Conservation (phyloP, 2,797 vertebrate species). For the Gymnocypris eckloni region DNA sequence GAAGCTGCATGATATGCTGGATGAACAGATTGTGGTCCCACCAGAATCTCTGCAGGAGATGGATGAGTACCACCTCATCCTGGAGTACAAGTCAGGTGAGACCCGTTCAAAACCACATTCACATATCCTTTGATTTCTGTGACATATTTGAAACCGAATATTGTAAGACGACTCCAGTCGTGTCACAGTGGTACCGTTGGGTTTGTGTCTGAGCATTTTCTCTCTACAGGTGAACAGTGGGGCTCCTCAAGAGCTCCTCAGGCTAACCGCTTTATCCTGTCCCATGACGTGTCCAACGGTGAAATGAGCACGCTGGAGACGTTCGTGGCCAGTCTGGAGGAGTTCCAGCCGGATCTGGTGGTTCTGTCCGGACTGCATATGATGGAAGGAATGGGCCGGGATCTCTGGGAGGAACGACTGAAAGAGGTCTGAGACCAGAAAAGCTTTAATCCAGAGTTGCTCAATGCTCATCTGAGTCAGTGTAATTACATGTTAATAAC, state of each 20-base stretch:
- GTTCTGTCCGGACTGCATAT: slow-evolving; percentile 97
- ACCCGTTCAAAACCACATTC: neutral
- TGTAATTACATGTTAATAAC: neutral
- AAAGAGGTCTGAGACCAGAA: slow-evolving; percentile 76
- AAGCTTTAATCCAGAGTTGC: neutral
- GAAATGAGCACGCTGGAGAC: slow-evolving; percentile 91
- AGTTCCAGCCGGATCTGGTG: slow-evolving; percentile 93
- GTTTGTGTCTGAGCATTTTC: neutral
- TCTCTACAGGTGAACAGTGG: slow-evolving; percentile 88
- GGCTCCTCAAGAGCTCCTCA: slow-evolving; percentile 85
- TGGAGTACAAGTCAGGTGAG: slow-evolving; percentile 95
- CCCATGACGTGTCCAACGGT: slow-evolving; percentile 93
- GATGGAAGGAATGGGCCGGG: slow-evolving; percentile 95
- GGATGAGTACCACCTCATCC: slow-evolving; percentile 96
- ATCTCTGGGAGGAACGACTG: slow-evolving; percentile 85
- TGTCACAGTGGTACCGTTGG: neutral
- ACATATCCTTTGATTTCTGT: neutral
- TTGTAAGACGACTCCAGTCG: neutral
- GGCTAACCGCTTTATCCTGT: slow-evolving; percentile 98
- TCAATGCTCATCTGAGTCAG: neutral
- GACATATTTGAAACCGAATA: neutral
- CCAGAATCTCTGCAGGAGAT: slow-evolving; percentile 91
- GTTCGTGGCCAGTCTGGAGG: slow-evolving; percentile 93
- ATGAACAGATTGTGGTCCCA: slow-evolving; percentile 91
- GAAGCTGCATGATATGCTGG: slow-evolving; percentile 94